Base-by-base conservation (phyloP, 2,888 invertebrate genomes). In the Meandrusa payeni region DNA sequence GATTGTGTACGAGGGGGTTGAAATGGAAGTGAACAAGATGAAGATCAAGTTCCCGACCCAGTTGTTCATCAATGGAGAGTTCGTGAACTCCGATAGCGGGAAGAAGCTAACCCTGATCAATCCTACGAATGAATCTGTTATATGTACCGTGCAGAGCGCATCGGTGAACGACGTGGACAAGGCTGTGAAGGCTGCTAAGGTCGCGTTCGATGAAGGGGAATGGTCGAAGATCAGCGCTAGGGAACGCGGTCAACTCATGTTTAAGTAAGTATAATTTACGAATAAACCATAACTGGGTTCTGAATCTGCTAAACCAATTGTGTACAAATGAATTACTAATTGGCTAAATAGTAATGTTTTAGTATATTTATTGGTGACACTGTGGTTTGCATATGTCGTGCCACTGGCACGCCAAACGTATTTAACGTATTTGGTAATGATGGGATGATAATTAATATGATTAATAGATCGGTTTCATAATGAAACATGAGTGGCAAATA, bases 201-300 rank as follows among this genome's bases (percentile, higher is more conserved):
- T 89, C 46, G 97, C 97, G 0, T 97, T 97, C 69, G 92, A 95
- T 42, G 89, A 91, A 19, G 97, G 98, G 0, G 93, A 96, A 61
- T 99, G 98, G 98, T 92, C 94, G n/a, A 95, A 94, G 73, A 95
- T 98, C 69, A 97, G 96, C 64, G 94, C 97, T 0, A 89, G 98
- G 54, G 97, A 98, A 60, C 89, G 98, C 12, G 98, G 97, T 1
- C 89, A 91, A 46, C 68, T 98, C 1, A 85, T 98, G 70, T 93
- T 92, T 80, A 94, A 89, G 93, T 94, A 75, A 82, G 80, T 75
- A 34, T 0, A 23, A n/a, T n/a, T n/a, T n/a, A n/a, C n/a, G n/a
- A n/a, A n/a, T n/a, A n/a, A n/a, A n/a, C n/a, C n/a, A n/a, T n/a
- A n/a, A n/a, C n/a, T n/a, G n/a, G n/a, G n/a, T n/a, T n/a, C n/a